Base-by-base conservation (phyloP, 1,140 invertebrate species). In the Agrilus planipennis region DNA sequence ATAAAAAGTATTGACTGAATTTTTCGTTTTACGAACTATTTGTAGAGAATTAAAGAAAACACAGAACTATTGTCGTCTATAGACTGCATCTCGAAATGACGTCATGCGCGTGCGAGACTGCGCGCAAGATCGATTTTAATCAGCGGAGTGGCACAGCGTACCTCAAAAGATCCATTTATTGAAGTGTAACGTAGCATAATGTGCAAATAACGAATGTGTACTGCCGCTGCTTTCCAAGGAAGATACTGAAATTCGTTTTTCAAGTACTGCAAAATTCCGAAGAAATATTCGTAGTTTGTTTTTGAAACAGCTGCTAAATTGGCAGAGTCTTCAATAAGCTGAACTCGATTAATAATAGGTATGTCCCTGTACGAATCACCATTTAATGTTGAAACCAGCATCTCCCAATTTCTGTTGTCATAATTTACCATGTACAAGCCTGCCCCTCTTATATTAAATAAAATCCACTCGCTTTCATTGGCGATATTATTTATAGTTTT, bases 391-490 rank as follows among this genome's bases (percentile, higher is more conserved):
- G 62, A 44, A 1, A 67, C 64, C 2, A 83, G 50, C 9, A 79
- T 57, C 32, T 77, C 58, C 87, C 87, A 90, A 55, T 90, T 90
- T 6, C 62, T 60, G 18, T 67, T 50, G 45, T 90, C 86, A 52
- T 89, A 89, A 57, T 89, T 89, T 1, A 89, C 78, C 22, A 84
- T 70, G 55, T 88, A 90, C 21, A 84, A 74, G 7, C 80, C 81
- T 39, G 70, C 63, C 38, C 74, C 52, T 50, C 75, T 63, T 6
- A 76, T 60, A 48, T 80, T 81, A 46, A 77, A 72, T 29, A 81
- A 57, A 1, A 79, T 49, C 76, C 77, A 81, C 14, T 72, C 63
- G 30, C 70, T 55, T 9, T 52, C 19, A 4, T 45, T 44, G 62
- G 57, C 16, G 67, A 46, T 30, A 57, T 16, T 12, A 12, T 28